Evolutionary conservation across 2,888 invertebrate genomes (phyloP).

Genomic region (Belgica antarctica): DNA sequence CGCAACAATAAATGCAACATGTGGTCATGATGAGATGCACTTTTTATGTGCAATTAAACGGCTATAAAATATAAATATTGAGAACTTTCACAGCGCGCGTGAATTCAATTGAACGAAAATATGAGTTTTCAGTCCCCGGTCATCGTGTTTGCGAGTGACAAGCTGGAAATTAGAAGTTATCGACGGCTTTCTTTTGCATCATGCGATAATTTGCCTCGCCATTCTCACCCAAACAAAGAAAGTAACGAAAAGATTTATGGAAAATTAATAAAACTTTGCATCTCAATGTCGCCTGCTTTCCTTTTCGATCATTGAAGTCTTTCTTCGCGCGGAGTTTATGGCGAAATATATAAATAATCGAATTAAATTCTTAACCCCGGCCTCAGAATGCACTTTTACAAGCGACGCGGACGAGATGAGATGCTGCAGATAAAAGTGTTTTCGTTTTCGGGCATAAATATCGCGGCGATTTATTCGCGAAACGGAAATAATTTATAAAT

Average conservation of each 20-base stretch:
- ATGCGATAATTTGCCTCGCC: neutral
- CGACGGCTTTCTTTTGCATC: neutral
- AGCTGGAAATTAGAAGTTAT: constrained; percentile 36
- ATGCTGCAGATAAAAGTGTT: constrained; percentile 37
- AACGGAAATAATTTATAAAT: neutral
- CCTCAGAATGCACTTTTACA: neutral
- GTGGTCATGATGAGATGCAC: constrained; percentile 24
- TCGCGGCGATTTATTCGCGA: constrained; percentile 17
- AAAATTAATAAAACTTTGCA: constrained; percentile 27
- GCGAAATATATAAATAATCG: constrained; percentile 24
- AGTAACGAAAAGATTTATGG: constrained; percentile 24
- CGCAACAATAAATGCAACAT: constrained; percentile 31
- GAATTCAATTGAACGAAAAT: constrained; percentile 11
- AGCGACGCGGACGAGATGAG: constrained; percentile 5
- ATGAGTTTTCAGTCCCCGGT: neutral
- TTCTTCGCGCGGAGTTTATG: neutral
- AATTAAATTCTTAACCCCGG: constrained; percentile 23
- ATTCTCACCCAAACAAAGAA: neutral
- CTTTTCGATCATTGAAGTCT: constrained; percentile 38
- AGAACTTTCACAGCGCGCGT: constrained; percentile 25
- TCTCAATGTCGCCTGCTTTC: neutral
- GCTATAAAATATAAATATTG: constrained; percentile 25
- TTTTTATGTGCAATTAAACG: constrained; percentile 34
- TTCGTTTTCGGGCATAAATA: constrained; percentile 32
- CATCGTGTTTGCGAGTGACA: constrained; percentile 11